phyloP scores from a whole-genome alignment of 2,113 vertebrate species.

The Albula glossodonta region DNA sequence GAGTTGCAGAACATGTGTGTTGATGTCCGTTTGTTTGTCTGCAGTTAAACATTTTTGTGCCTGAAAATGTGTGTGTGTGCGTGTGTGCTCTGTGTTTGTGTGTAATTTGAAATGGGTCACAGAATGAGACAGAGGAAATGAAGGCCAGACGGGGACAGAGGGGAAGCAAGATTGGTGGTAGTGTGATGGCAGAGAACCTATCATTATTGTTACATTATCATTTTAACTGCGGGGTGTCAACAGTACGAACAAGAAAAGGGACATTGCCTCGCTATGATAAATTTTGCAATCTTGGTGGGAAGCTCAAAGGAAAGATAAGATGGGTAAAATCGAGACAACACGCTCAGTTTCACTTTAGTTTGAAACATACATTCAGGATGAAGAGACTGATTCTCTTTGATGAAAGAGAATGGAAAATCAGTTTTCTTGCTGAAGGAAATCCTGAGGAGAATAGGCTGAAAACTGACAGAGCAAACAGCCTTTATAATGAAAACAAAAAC shows the following conservation, averaged over 20 bases:
- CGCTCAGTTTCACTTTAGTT: neutral
- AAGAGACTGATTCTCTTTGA: neutral
- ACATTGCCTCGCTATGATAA: neutral
- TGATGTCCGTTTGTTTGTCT: neutral
- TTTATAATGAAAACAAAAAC: neutral
- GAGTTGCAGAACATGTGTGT: too few species aligned
- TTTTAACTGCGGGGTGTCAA: neutral
- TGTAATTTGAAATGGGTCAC: conserved; percentile 11
- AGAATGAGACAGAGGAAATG: neutral
- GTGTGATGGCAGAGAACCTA: too few species aligned
- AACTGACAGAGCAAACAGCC: neutral
- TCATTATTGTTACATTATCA: neutral
- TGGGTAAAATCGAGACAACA: neutral
- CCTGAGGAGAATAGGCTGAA: neutral
- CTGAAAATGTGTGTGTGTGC: neutral
- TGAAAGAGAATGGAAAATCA: neutral
- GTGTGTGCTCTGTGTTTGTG: conserved; percentile 21
- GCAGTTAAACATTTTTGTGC: neutral
- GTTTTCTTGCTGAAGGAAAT: neutral
- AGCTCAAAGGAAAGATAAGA: neutral
- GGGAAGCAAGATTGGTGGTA: neutral
- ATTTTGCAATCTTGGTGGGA: neutral
- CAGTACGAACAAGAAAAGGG: neutral
- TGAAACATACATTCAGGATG: neutral
- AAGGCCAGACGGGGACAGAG: neutral